phyloP scores from a whole-genome alignment of 2,888 invertebrate species.

The Drosophila atripex region DNA sequence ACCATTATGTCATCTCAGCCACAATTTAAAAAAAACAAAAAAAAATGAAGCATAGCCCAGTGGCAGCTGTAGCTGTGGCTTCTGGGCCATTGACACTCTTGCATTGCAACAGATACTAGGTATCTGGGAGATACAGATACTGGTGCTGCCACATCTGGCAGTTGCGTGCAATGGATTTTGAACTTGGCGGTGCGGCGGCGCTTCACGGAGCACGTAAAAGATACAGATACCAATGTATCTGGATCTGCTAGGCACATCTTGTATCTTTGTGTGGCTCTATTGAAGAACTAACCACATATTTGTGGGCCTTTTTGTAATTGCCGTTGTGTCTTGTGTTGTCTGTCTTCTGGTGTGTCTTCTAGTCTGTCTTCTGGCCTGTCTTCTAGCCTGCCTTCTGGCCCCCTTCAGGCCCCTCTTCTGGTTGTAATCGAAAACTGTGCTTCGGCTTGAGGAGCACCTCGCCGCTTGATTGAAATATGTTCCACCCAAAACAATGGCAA shows the following conservation, averaged over 20 bases:
- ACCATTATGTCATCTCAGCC: slow-evolving; percentile 30
- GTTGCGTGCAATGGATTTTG: slow-evolving; percentile 52
- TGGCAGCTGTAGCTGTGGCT: slow-evolving; percentile 6
- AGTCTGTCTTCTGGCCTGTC: no score
- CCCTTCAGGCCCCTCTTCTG: not conserved
- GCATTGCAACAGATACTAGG: slow-evolving; percentile 13
- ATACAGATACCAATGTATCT: slow-evolving; percentile 42
- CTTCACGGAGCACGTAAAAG: slow-evolving; percentile 69
- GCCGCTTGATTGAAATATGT: slow-evolving; percentile 66
- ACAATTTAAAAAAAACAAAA: slow-evolving; percentile 7
- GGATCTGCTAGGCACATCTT: not conserved
- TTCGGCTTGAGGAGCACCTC: no score
- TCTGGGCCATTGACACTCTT: slow-evolving; percentile 43
- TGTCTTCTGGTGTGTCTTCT: no score
- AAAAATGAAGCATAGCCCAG: not conserved
- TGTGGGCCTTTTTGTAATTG: slow-evolving; percentile 54
- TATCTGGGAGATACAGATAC: slow-evolving; percentile 57
- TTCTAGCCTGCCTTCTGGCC: no score
- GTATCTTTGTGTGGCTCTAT: not conserved
- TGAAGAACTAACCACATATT: slow-evolving; percentile 14
- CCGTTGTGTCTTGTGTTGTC: slow-evolving; percentile 45
- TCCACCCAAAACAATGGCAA: slow-evolving; percentile 56
- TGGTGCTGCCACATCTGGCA: slow-evolving; percentile 49
- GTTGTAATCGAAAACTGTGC: slow-evolving; percentile 33
- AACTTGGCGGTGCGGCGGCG: slow-evolving; percentile 57